Percentiles rank a stretch among this genome's conserved stretches.
Evolutionary conservation across 2,113 vertebrate species (phyloP).

Genomic region (Heteronetta atricapilla): DNA sequence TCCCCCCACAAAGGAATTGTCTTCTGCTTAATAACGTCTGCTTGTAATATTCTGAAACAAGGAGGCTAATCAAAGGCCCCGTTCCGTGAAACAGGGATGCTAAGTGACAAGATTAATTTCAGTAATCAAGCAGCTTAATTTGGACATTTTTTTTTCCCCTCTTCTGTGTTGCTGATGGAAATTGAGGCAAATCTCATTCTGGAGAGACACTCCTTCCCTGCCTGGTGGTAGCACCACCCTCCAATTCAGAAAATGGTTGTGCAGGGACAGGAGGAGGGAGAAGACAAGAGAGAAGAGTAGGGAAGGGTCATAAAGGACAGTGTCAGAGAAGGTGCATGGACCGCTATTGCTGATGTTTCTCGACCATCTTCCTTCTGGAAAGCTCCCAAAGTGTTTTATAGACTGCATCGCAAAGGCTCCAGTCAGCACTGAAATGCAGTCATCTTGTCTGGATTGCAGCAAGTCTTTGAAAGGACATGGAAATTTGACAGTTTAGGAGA

Average conservation of each 20-base stretch:
- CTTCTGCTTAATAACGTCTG: slow-evolving; percentile 74
- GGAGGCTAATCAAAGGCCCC: slow-evolving; percentile 81
- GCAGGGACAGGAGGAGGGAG: neutral
- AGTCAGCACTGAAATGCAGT: slow-evolving; percentile 50
- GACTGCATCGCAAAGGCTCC: slow-evolving; percentile 3
- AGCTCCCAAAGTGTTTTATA: slow-evolving; percentile 47
- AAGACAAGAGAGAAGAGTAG: neutral
- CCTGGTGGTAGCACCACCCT: neutral
- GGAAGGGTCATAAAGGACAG: neutral
- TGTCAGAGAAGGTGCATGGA: neutral
- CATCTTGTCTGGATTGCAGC: slow-evolving; percentile 46
- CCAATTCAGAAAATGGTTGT: slow-evolving; percentile 1
- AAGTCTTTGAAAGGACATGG: slow-evolving; percentile 37
- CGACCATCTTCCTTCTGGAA: slow-evolving; percentile 33
- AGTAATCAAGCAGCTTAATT: slow-evolving; percentile 83
- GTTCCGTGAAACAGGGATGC: slow-evolving; percentile 73
- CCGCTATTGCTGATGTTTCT: slow-evolving; percentile 13
- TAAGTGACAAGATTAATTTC: slow-evolving; percentile 85
- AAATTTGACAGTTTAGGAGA: neutral
- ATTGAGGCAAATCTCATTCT: slow-evolving; percentile 73
- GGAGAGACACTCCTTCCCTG: slow-evolving; percentile 59
- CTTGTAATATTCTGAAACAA: slow-evolving; percentile 82
- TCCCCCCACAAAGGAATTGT: slow-evolving; percentile 50
- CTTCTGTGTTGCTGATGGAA: slow-evolving; percentile 76
- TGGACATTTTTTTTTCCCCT: slow-evolving; percentile 59